Evolutionary conservation across 2,113 vertebrate species (phyloP).

Genomic region (Rhombomys opimus): DNA sequence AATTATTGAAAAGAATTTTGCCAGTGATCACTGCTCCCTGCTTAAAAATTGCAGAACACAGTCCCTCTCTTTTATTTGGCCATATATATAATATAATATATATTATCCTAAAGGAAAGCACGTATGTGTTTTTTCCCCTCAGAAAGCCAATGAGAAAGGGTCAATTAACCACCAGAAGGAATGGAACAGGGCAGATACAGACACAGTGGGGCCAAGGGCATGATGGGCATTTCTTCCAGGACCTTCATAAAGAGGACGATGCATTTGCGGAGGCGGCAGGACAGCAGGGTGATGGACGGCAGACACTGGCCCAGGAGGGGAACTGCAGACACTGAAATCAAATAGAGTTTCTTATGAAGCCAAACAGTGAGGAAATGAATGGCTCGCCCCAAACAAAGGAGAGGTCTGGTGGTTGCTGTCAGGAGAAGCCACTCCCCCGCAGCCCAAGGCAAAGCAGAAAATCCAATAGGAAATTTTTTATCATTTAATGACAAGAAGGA

Average conservation of each 20-base stretch:
- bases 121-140: constrained; percentile 39
- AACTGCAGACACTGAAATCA: constrained; percentile 68
- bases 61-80: constrained; percentile 8
- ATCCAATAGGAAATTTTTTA: constrained; percentile 81
- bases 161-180: constrained; percentile 18
- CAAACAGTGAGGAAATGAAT: constrained; percentile 28
- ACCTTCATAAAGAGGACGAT: constrained; percentile 1
- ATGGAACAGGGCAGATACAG: constrained; percentile 25
- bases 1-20: constrained; percentile 28
- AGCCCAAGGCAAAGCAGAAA: constrained; percentile 74
- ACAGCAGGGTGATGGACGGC: constrained; percentile 36
- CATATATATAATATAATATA: neutral
- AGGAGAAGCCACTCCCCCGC: constrained; percentile 11
- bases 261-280: constrained; percentile 26
- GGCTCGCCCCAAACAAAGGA: constrained; percentile 66
- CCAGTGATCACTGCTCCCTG: neutral
- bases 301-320: neutral
- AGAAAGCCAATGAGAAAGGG: constrained; percentile 33
- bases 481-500: constrained; percentile 81
- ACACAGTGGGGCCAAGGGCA: neutral
- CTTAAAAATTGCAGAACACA: constrained; percentile 9
- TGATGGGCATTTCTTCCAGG: constrained; percentile 1
- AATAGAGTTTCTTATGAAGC: constrained; percentile 67
- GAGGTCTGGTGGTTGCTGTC: constrained; percentile 58
- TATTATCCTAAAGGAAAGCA: neutral